Evolutionary conservation across 2,113 vertebrate genomes (phyloP).

Genomic region (Equus przewalskii): DNA sequence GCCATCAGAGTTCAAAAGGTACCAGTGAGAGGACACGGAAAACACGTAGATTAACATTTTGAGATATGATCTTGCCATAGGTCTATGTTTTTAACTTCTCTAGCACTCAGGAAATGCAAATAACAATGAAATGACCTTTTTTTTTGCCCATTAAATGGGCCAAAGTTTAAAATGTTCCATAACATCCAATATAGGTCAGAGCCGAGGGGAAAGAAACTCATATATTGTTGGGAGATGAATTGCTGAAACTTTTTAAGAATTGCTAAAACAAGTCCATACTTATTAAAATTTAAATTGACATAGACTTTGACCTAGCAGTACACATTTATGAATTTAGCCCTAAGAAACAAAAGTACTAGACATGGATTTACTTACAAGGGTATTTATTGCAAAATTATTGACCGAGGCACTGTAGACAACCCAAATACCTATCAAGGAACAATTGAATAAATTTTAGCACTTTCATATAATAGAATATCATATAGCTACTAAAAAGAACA

Average conservation of each 20-base stretch:
- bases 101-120: slow-evolving; percentile 4
- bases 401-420: neutral
- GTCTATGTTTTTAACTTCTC: neutral
- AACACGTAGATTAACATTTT: neutral
- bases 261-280: neutral
- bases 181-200: neutral
- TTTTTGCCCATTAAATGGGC: neutral
- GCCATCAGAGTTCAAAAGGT: neutral
- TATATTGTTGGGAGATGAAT: neutral
- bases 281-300: neutral
- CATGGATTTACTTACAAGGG: neutral
- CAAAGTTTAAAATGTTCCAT: slow-evolving; percentile 28
- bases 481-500: neutral
- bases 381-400: neutral
- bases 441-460: neutral
- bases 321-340: neutral
- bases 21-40: neutral
- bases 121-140: neutral
- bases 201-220: neutral
- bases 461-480: neutral
- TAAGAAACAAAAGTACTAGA: neutral
- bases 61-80: neutral
- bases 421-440: neutral
- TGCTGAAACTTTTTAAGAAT: slow-evolving; percentile 19
- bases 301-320: neutral